Conservation (phyloP, 2,888 invertebrate genomes). For the Drosophila subquinaria region DNA sequence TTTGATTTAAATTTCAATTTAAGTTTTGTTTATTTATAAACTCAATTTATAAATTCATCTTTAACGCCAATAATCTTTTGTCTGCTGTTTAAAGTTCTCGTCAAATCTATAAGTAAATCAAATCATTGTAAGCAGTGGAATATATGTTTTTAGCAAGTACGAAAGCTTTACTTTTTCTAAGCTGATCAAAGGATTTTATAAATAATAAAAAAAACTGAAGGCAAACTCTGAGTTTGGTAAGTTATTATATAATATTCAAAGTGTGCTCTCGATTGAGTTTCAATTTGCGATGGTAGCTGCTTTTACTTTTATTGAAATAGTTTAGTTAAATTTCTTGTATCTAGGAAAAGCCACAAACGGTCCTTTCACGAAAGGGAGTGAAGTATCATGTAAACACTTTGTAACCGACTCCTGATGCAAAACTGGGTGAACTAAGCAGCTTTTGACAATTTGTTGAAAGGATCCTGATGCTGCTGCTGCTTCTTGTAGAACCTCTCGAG, state of each 20-base stretch:
- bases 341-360: conserved; percentile 35
- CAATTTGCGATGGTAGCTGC: conserved; percentile 32
- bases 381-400: conserved; percentile 45
- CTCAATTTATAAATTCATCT: no score
- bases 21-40: no score
- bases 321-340: conserved; percentile 52
- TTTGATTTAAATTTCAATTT: no score
- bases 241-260: conserved; percentile 18
- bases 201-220: not conserved
- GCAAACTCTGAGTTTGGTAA: conserved; percentile 8
- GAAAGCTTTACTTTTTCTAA: not conserved
- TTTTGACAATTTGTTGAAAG: conserved; percentile 78
- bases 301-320: conserved; percentile 42
- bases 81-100: not conserved
- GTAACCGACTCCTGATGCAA: conserved; percentile 43
- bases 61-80: no score
- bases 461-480: conserved; percentile 20
- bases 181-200: conserved; percentile 8
- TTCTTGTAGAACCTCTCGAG: conserved; percentile 6
- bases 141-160: no score
- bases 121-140: no score
- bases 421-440: conserved; percentile 56
- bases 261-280: conserved; percentile 41
- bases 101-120: not conserved
- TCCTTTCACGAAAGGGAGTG: not conserved